phyloP scores from a whole-genome alignment of 2,888 invertebrate genomes.

The Heliothis peltigera region DNA sequence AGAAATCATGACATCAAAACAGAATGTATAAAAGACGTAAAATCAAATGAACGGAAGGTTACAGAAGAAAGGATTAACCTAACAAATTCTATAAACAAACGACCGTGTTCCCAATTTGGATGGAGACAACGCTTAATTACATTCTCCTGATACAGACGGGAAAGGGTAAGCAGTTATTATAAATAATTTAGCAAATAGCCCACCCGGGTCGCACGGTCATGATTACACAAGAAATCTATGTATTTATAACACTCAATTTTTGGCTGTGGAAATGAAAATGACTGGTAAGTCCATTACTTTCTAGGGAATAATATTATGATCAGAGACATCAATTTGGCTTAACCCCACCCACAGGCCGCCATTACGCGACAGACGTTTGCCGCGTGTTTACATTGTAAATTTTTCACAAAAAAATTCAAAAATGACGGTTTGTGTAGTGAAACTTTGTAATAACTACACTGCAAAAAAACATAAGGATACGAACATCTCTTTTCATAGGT shows the following conservation, averaged over 20 bases:
- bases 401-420: no score
- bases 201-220: conserved; percentile 50
- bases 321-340: no score
- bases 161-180: conserved; percentile 74
- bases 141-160: conserved; percentile 70
- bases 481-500: no score
- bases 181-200: conserved; percentile 73
- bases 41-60: conserved; percentile 36
- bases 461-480: no score
- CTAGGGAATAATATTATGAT: no score
- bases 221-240: conserved; percentile 59
- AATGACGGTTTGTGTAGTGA: no score
- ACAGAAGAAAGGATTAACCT: conserved; percentile 51
- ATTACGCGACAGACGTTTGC: no score
- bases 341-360: no score
- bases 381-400: no score
- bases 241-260: conserved; percentile 45
- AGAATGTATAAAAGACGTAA: conserved; percentile 20
- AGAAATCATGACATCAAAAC: conserved; percentile 15
- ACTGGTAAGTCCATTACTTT: conserved; percentile 30
- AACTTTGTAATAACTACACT: no score
- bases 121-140: conserved; percentile 76
- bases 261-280: conserved; percentile 16
- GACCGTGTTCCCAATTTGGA: conserved; percentile 64
- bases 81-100: conserved; percentile 61